Evolutionary conservation across 2,797 vertebrate genomes (phyloP).

Genomic region (Eulemur mongoz): DNA sequence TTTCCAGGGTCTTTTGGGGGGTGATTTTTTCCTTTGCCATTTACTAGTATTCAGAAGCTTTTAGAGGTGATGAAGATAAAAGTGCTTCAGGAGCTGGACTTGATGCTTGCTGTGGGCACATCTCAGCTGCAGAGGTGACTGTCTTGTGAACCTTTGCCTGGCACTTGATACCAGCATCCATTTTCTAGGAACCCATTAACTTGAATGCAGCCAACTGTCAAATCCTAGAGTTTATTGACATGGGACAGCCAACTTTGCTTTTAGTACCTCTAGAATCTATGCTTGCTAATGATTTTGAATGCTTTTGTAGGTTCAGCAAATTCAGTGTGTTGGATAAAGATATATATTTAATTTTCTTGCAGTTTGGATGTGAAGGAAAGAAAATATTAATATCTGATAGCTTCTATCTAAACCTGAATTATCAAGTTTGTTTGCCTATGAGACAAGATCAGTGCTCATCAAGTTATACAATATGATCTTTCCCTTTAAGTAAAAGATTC

Average conservation of each 20-base stretch:
- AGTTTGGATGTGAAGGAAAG: neutral
- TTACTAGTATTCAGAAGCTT: no score
- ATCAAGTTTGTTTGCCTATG: no score
- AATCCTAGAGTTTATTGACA: neutral
- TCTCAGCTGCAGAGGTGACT: neutral
- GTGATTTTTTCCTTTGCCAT: neutral
- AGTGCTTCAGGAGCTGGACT: neutral
- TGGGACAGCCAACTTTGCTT: neutral
- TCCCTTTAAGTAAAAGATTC: neutral
- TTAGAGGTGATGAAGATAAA: neutral
- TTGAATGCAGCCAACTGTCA: neutral
- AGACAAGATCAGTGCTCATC: neutral
- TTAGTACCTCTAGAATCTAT: neutral
- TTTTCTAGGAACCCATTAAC: neutral
- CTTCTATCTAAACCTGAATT: neutral
- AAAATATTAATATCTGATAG: neutral
- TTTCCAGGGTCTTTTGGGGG: neutral
- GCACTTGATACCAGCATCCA: no score
- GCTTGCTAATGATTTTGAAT: neutral
- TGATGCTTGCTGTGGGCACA: no score
- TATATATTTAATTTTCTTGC: neutral
- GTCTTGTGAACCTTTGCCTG: fast-evolving
- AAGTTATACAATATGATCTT: neutral
- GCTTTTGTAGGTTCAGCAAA: neutral
- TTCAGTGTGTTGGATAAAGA: neutral